Evolutionary conservation across 2,113 vertebrate genomes (phyloP).

Genomic region (Siniperca knerii): DNA sequence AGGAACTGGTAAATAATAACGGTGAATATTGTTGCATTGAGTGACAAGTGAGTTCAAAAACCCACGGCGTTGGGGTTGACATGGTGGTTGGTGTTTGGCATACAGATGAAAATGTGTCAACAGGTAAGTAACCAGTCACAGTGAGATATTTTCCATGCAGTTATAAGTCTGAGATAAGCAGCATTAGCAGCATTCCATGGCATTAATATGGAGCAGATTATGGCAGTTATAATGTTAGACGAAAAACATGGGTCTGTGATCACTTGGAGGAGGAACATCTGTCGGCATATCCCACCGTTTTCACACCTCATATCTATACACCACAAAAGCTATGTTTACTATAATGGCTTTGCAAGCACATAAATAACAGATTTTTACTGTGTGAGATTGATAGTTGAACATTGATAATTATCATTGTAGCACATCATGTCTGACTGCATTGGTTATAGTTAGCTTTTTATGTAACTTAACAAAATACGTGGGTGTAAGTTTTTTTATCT

Average conservation of each 20-base stretch:
- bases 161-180: constrained; percentile 63
- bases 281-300: constrained; percentile 79
- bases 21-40: constrained; percentile 22
- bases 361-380: constrained; percentile 44
- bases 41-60: constrained; percentile 45
- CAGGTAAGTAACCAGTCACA: constrained; percentile 61
- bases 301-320: constrained; percentile 47
- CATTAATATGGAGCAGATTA: constrained; percentile 91
- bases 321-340: constrained; percentile 55
- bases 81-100: constrained; percentile 59
- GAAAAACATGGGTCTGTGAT: constrained; percentile 84
- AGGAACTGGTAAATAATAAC: constrained; percentile 2
- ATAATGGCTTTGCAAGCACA: constrained; percentile 55
- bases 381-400: constrained; percentile 30
- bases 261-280: constrained; percentile 85
- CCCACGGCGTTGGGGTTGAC: constrained; percentile 26
- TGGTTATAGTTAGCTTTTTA: background rate
- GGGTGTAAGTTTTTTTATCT: background rate
- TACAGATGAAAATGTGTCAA: constrained; percentile 69
- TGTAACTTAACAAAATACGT: constrained; percentile 3
- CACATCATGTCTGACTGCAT: background rate
- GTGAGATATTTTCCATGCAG: constrained; percentile 77
- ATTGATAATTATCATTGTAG: background rate
- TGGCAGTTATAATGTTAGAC: constrained; percentile 87
- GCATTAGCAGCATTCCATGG: constrained; percentile 94